These are phyloP conservation scores for Leptinotarsa texana DNA, from an alignment of 1,140 invertebrate species.

Conservation along the genomic window DNA sequence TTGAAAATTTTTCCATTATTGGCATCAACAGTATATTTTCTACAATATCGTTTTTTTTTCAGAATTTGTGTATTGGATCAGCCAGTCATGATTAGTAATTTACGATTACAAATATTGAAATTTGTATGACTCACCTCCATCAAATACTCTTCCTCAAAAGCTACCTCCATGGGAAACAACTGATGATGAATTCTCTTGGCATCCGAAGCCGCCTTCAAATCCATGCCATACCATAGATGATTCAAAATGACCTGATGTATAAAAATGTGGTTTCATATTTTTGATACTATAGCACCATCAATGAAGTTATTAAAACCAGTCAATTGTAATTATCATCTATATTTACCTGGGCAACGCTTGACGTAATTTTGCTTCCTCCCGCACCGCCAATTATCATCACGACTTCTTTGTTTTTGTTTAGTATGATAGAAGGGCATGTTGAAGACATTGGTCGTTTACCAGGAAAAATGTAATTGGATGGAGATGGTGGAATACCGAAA, in stretches of 20 bases:
- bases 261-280: constrained; percentile 23
- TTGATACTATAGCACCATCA: too few species aligned
- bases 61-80: too few species aligned
- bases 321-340: constrained; percentile 65
- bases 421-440: constrained; percentile 82
- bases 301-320: neutral
- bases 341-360: constrained; percentile 71
- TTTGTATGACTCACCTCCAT: constrained; percentile 52
- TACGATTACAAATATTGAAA: neutral
- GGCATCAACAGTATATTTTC: too few species aligned
- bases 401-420: constrained; percentile 66
- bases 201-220: constrained; percentile 42
- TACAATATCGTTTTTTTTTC: too few species aligned
- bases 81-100: too few species aligned
- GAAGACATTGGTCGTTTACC: constrained; percentile 87
- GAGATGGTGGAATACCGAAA: constrained; percentile 77
- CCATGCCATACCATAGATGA: constrained; percentile 31
- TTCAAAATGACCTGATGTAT: constrained; percentile 32
- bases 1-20: too few species aligned
- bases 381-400: constrained; percentile 79
- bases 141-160: neutral
- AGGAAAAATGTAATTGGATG: constrained; percentile 77
- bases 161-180: constrained; percentile 51
- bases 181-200: constrained; percentile 58
- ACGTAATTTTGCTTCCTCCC: constrained; percentile 88